Evolutionary conservation across 2,113 vertebrate species (phyloP), one percentile per base, ranked within the genome.

Genomic region (Dicaeum eximium): DNA sequence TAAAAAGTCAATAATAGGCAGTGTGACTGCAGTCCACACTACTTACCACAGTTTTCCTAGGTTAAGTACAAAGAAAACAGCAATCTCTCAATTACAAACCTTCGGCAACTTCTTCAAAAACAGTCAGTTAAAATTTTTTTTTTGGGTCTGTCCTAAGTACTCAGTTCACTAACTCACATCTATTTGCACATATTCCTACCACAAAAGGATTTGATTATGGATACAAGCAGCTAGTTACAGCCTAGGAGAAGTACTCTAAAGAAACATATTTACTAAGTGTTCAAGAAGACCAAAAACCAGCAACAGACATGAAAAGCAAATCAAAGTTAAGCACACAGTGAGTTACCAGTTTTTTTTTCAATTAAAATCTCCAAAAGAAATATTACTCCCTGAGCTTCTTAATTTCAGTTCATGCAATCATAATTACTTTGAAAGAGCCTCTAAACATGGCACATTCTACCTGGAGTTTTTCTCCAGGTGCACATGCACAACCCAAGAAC

Each of bases 1-100:
- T 94, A 96, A 95, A 74, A 94, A 90, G 92, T 96, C 95, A 96
- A 88, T 96, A 93, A 80, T 81, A 54, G 86, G 72, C 86, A 91
- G 89, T 92, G 60, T 66, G 48, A 93, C 82, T 83, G 25, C 37
- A 95, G 80, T 60, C 75, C 80, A 92, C 73, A 62, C 42, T 54
- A 86, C 94, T 95, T 93, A 90, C 73, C 82, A 77, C 92, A 93
- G 93, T 54, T 88, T 91, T 90, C 72, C 82, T 78, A 70, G 48
- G 75, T 72, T 54, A 96, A 90, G 61, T 42, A 88, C 47, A 94
- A 92, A 45, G 82, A 88, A 93, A 96, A 92, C 38, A 90, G 72
- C 33, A 93, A 48, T 67, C 48, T 71, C 42, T 78, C 61, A 87
- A 37, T 86, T 37, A 78, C 10, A 93, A 83, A 80, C 37, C 80